Percentiles rank a stretch among this genome's conserved stretches.
Evolutionary conservation across 2,797 vertebrate species (phyloP).

Genomic region (Enteromius trimaculatus): DNA sequence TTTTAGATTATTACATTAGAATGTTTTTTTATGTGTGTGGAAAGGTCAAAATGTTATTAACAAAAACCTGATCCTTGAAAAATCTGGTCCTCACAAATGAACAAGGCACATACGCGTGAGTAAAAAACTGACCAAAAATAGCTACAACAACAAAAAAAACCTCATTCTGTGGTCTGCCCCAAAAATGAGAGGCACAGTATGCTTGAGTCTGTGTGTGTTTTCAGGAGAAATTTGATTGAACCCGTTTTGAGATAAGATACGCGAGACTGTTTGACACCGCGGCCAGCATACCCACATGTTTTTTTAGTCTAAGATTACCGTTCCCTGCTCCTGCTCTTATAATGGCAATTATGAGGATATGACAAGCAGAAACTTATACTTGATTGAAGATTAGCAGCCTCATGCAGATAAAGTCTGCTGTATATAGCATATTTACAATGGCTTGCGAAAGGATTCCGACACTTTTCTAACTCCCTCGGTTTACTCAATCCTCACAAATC

Average conservation of each 20-base stretch:
- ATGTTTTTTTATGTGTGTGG: not conserved
- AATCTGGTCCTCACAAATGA: not conserved
- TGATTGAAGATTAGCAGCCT: slow-evolving; percentile 17
- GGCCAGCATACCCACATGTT: slow-evolving; percentile 11
- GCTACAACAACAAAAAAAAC: not conserved
- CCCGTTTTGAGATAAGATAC: slow-evolving; percentile 12
- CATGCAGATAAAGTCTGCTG: not conserved
- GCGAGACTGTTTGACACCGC: not conserved
- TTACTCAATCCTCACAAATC: slow-evolving; percentile 5
- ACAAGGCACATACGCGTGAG: not conserved
- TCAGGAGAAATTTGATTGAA: slow-evolving; percentile 9
- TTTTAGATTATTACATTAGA: not conserved
- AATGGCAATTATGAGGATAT: slow-evolving; percentile 34
- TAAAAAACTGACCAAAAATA: not conserved
- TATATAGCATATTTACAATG: slow-evolving; percentile 7
- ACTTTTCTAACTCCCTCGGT: not conserved
- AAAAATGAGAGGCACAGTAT: slow-evolving; percentile 3
- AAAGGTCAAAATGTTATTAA: not conserved
- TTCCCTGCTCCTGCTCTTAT: not conserved
- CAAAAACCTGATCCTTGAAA: not conserved
- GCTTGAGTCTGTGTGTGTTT: slow-evolving; percentile 20
- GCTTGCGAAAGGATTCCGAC: not conserved
- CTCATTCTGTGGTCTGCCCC: not conserved
- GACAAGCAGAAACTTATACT: slow-evolving; percentile 9
- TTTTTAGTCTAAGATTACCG: slow-evolving; percentile 24